Conservation (phyloP, 2,113 vertebrate species). For the Lophochroa leadbeateri region DNA sequence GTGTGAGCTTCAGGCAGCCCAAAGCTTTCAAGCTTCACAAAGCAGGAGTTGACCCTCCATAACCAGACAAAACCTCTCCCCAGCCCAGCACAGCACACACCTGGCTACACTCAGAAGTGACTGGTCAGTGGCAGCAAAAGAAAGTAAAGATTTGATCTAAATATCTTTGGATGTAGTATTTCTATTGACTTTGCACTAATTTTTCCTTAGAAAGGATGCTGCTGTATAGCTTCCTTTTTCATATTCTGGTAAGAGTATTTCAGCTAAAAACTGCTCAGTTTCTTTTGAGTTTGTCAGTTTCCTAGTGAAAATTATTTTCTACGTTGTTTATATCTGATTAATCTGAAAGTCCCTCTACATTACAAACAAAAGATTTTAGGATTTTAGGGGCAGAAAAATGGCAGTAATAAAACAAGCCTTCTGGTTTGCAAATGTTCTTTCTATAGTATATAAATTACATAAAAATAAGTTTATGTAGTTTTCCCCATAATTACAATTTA, state of each 20-base stretch:
- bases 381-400: not conserved
- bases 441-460: not conserved
- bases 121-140: not conserved
- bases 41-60: not conserved
- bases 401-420: not conserved
- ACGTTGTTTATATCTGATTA: not conserved
- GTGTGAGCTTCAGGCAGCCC: fast-evolving
- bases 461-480: not conserved
- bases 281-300: not conserved
- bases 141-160: not conserved
- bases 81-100: no score
- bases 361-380: not conserved
- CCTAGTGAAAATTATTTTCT: not conserved
- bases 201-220: not conserved
- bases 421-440: not conserved
- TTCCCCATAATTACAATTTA: not conserved
- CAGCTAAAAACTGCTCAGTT: not conserved
- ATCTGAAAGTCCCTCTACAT: not conserved
- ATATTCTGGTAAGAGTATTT: not conserved
- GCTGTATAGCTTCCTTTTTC: not conserved
- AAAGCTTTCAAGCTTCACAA: not conserved
- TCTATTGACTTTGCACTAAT: not conserved
- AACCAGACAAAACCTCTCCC: not conserved
- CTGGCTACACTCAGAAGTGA: not conserved
- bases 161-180: not conserved